Evolutionary conservation across 2,113 vertebrate genomes (phyloP).

Genomic region (Pterocles orientalis): DNA sequence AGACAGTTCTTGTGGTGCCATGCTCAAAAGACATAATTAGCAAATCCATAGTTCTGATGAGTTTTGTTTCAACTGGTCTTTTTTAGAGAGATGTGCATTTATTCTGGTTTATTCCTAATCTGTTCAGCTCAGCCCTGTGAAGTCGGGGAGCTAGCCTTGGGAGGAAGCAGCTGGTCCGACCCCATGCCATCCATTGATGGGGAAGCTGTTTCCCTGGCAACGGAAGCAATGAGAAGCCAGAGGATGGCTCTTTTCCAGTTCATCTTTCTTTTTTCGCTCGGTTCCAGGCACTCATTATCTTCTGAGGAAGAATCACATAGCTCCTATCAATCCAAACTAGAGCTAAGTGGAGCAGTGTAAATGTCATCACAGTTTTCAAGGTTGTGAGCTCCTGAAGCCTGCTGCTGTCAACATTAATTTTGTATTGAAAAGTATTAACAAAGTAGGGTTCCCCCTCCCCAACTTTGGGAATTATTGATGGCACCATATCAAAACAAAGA

Average conservation of each 20-base stretch:
- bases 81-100: conserved; percentile 22
- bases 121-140: conserved; percentile 49
- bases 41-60: conserved; percentile 13
- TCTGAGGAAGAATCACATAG: conserved; percentile 25
- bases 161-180: conserved; percentile 75
- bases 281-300: conserved; percentile 47
- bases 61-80: conserved; percentile 52
- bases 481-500: background rate
- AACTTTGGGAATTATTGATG: background rate
- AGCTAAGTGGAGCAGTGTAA: conserved; percentile 15
- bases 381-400: conserved; percentile 1
- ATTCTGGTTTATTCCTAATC: conserved; percentile 38
- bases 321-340: conserved; percentile 20
- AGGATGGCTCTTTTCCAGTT: conserved; percentile 39
- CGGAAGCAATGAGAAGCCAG: conserved; percentile 55
- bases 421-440: background rate
- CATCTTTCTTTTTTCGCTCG: conserved; percentile 17
- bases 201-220: conserved; percentile 75
- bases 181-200: conserved; percentile 54
- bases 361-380: conserved; percentile 5
- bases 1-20: conserved; percentile 1
- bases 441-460: background rate
- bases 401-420: conserved; percentile 3
- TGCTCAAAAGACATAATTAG: conserved; percentile 52
- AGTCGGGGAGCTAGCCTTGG: conserved; percentile 61